A percentile compares a stretch with the other conserved stretches of the same genome.
These are phyloP conservation scores for Trachelus stipa DNA, from an alignment of 2,888 invertebrate species.

Conservation along the genomic window DNA sequence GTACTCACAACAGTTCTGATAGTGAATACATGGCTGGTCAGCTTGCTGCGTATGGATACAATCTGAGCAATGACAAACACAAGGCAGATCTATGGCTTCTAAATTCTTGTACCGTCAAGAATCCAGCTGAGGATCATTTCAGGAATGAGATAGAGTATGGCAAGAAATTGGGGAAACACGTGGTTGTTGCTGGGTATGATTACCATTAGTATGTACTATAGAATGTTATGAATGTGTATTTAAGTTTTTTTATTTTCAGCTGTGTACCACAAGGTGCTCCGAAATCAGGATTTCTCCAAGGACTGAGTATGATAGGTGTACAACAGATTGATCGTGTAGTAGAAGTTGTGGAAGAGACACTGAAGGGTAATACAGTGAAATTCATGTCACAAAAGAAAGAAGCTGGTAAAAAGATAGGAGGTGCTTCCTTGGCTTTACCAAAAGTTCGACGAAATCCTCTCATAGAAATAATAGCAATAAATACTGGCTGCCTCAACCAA, in stretches of 20 bases:
- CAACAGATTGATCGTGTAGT: conserved; percentile 98
- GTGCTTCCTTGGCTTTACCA: conserved; percentile 87
- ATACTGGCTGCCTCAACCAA: conserved; percentile 96
- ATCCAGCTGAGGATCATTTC: conserved; percentile 96
- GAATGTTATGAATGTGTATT: not conserved
- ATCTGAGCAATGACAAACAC: conserved; percentile 82
- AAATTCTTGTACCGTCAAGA: conserved; percentile 98
- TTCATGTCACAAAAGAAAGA: conserved; percentile 84
- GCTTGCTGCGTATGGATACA: conserved; percentile 88
- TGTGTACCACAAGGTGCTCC: conserved; percentile 97
- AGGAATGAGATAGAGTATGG: conserved; percentile 88
- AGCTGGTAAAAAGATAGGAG: conserved; percentile 84
- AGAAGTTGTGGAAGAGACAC: conserved; percentile 96
- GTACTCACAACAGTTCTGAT: conserved; percentile 97
- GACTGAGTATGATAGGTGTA: conserved; percentile 95
- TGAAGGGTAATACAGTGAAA: conserved; percentile 87
- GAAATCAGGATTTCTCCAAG: conserved; percentile 76
- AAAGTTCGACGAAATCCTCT: conserved; percentile 96
- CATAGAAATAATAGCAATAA: conserved; percentile 96
- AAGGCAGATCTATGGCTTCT: conserved; percentile 93
- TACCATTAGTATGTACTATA: not conserved
- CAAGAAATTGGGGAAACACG: conserved; percentile 78
- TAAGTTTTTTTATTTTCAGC: conserved; percentile 30
- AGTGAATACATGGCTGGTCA: conserved; percentile 99
- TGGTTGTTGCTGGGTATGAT: conserved; percentile 88